Base-by-base conservation (phyloP, 2,113 vertebrate genomes). In the Chrysemys picta region DNA sequence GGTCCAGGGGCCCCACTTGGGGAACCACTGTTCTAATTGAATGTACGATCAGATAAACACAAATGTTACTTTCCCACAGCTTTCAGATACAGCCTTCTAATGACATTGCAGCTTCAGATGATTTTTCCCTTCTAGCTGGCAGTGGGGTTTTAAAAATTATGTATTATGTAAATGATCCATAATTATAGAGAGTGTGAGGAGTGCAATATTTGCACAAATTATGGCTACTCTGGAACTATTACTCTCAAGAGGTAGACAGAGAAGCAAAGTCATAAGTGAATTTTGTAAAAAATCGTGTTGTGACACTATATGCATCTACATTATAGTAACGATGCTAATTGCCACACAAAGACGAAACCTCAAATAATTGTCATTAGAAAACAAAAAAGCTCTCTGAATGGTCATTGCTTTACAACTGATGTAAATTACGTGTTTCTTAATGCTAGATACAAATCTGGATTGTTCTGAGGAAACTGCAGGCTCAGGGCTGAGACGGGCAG, bases 391-490 rank as follows among this genome's bases (percentile, higher is more conserved):
- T 93, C 65, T 69, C 2, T 3, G 89, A 72, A 87, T 22, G 35
- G 62, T 21, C 65, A 38, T n/a, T 21, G n/a, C n/a, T 72, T 38
- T 50, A 50, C 57, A 83, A 80, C 5, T 16, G 72, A 6, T 0
- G 25, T 50, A 24, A 14, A 31, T 80, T 76, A 22, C 69, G 10
- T 3, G 13, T 24, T 13, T 87, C 54, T 49, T 75, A 50, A 72
- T 47, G 57, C 25, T 57, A 0, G 3, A 42, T 38, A 8, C 89
- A 91, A 95, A 90, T 7, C 22, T n/a, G 81, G 57, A 3, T 0
- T 65, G 85, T 91, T 90, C 82, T 47, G 54, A 90, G 82, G 89
- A 76, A 95, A 47, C 1, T 1, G 42, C 45, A 93, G 89, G 85
- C 6, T 82, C 84, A 89, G 88, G 76, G 12, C 31, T 83, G 88